Percentiles rank a stretch among this genome's conserved stretches.
Conservation (phyloP, 2,888 invertebrate genomes). For the Drosophila sordidapex region DNA sequence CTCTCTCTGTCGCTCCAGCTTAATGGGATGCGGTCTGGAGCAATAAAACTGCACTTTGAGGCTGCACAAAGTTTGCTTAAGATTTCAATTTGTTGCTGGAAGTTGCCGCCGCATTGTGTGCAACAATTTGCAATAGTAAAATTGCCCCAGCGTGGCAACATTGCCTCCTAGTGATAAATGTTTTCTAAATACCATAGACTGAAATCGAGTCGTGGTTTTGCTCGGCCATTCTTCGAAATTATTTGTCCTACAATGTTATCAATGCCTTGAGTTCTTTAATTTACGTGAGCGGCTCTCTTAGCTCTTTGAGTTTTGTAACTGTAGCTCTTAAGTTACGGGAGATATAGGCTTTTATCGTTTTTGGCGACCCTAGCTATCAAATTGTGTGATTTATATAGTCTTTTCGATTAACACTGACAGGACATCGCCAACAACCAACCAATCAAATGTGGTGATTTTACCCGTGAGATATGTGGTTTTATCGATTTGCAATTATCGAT, state of each 20-base stretch:
- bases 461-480: too few relatives aligned
- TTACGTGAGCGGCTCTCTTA: neutral
- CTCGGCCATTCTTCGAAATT: slow-evolving; percentile 56
- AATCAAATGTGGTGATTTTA: too few relatives aligned
- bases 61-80: slow-evolving; percentile 75
- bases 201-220: slow-evolving; percentile 42
- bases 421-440: too few relatives aligned
- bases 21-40: slow-evolving; percentile 23
- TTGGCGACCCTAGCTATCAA: too few relatives aligned
- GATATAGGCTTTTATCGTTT: too few relatives aligned
- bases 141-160: slow-evolving; percentile 50
- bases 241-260: slow-evolving; percentile 58
- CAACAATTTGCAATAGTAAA: slow-evolving; percentile 72
- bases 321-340: too few relatives aligned
- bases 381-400: too few relatives aligned
- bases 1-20: slow-evolving; percentile 8
- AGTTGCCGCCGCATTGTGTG: slow-evolving; percentile 50
- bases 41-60: slow-evolving; percentile 74
- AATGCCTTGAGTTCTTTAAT: slow-evolving; percentile 42
- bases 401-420: too few relatives aligned
- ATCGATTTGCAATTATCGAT: too few relatives aligned
- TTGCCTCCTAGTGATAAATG: slow-evolving; percentile 75
- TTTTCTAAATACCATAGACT: slow-evolving; percentile 62
- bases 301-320: too few relatives aligned
- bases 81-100: slow-evolving; percentile 75